Percentiles rank a stretch among this genome's conserved stretches.
Conservation (phyloP, 2,888 invertebrate species). For the Scrobipalpa costella region DNA sequence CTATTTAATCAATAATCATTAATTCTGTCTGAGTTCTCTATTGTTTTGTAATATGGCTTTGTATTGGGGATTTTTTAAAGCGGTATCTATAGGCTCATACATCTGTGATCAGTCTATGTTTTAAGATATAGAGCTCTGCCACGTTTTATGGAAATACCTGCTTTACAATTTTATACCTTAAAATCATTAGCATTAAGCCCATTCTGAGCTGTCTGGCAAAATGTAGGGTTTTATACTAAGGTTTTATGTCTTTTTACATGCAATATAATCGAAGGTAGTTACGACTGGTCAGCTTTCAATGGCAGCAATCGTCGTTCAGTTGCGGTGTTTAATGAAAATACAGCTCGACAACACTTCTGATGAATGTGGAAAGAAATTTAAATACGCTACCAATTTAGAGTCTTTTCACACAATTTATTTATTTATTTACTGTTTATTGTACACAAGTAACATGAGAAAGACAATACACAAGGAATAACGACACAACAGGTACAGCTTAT, state of each 20-base stretch:
- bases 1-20: too few relatives aligned
- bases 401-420: too few relatives aligned
- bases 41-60: too few relatives aligned
- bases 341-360: too few relatives aligned
- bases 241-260: slow-evolving; percentile 12
- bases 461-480: too few relatives aligned
- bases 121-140: slow-evolving; percentile 4
- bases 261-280: slow-evolving; percentile 17
- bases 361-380: too few relatives aligned
- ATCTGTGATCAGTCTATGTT: not conserved
- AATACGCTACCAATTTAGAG: too few relatives aligned
- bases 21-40: too few relatives aligned
- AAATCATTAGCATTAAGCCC: not conserved
- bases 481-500: too few relatives aligned
- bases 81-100: not conserved
- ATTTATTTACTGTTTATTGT: too few relatives aligned
- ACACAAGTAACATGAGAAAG: too few relatives aligned
- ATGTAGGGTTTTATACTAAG: not conserved
- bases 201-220: not conserved
- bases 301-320: slow-evolving; percentile 39
- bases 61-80: too few relatives aligned
- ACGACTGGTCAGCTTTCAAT: slow-evolving; percentile 46
- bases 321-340: slow-evolving; percentile 39
- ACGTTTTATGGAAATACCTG: slow-evolving; percentile 8
- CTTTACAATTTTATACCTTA: not conserved